Evolutionary conservation across 2,113 vertebrate species (phyloP).

Genomic region (Eudyptes chrysolophus): DNA sequence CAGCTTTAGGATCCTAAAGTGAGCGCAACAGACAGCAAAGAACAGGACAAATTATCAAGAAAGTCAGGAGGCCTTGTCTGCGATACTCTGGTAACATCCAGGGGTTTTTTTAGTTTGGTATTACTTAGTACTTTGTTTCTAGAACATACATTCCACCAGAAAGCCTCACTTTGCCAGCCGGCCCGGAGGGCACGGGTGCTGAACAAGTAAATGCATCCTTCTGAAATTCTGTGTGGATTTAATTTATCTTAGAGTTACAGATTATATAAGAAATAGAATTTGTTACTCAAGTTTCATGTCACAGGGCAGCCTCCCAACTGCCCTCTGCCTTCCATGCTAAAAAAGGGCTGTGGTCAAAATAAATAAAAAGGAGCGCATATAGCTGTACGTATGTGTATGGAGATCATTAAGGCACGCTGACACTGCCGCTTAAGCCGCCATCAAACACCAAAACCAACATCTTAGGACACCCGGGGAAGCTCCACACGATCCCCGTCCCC

Average conservation of each 20-base stretch:
- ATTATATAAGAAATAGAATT: background rate
- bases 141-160: background rate
- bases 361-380: rapidly evolving
- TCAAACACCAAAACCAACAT: rapidly evolving
- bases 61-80: background rate
- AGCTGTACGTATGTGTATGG: rapidly evolving
- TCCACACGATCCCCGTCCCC: rapidly evolving
- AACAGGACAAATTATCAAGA: background rate
- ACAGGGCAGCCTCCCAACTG: background rate
- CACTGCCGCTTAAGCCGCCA: background rate
- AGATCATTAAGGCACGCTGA: background rate
- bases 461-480: too few relatives aligned
- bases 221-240: background rate
- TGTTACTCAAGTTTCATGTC: rapidly evolving
- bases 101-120: background rate
- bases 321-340: background rate
- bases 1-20: background rate
- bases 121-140: background rate
- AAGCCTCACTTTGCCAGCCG: background rate
- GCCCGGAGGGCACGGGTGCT: background rate
- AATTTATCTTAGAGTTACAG: background rate
- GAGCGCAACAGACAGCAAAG: rapidly evolving
- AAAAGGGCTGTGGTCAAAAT: background rate
- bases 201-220: background rate
- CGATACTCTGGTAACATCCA: background rate